Percentiles rank a stretch among this genome's conserved stretches.
phyloP scores from a whole-genome alignment of 1,140 invertebrate species.

The Ips typographus region DNA sequence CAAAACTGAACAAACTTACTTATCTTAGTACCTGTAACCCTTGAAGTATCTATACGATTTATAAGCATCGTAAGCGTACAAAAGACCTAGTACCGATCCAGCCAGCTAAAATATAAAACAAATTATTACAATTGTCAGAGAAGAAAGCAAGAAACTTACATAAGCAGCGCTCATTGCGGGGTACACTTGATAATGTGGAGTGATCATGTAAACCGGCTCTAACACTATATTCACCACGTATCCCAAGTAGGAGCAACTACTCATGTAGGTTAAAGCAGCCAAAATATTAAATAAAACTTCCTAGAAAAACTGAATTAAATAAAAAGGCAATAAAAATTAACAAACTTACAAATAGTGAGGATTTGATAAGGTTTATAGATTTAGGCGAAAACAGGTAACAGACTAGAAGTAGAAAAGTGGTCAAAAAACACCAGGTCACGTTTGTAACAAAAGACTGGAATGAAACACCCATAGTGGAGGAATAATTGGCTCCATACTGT shows the following conservation, averaged over 20 bases:
- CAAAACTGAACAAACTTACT: no score
- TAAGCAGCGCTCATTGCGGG: slow-evolving; percentile 82
- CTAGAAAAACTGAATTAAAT: slow-evolving; percentile 56
- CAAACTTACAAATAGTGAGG: slow-evolving; percentile 76
- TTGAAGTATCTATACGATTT: slow-evolving; percentile 67
- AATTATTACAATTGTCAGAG: not conserved
- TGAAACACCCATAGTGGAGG: slow-evolving; percentile 66
- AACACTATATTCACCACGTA: slow-evolving; percentile 73
- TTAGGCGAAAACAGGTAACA: slow-evolving; percentile 77
- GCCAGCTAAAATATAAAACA: slow-evolving; percentile 63
- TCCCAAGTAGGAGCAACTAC: slow-evolving; percentile 72
- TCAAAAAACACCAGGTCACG: slow-evolving; percentile 71
- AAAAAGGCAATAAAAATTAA: not conserved
- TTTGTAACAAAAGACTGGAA: slow-evolving; percentile 77
- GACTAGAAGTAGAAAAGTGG: slow-evolving; percentile 66
- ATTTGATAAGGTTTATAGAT: slow-evolving; percentile 68
- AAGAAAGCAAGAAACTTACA: slow-evolving; percentile 60
- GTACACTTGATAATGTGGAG: slow-evolving; percentile 67
- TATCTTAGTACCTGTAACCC: slow-evolving; percentile 54
- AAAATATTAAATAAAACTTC: slow-evolving; percentile 75
- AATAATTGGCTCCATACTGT: slow-evolving; percentile 69
- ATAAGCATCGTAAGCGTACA: slow-evolving; percentile 74
- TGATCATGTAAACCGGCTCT: slow-evolving; percentile 62
- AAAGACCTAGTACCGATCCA: slow-evolving; percentile 67
- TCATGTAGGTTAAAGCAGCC: slow-evolving; percentile 73